A percentile compares a stretch with the other conserved stretches of the same genome.
Evolutionary conservation across 2,113 vertebrate species (phyloP).

Genomic region (Collichthys lucidus): DNA sequence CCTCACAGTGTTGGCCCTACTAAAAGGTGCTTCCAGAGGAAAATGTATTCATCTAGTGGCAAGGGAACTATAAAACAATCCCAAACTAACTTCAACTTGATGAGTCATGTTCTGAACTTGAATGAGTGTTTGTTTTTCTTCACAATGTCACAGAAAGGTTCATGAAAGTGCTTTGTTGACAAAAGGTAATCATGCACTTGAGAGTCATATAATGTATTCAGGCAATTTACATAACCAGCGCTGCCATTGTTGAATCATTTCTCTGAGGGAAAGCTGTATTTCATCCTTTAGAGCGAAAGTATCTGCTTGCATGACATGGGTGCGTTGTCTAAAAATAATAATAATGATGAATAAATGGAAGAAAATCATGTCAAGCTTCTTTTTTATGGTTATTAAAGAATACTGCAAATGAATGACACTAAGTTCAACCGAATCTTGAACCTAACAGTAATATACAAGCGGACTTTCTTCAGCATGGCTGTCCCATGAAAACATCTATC

Average conservation of each 20-base stretch:
- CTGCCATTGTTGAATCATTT: conserved; percentile 8
- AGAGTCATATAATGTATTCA: not conserved
- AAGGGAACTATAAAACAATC: conserved; percentile 4
- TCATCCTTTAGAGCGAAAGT: not conserved
- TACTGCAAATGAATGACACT: not conserved
- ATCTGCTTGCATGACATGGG: not conserved
- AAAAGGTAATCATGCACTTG: not conserved
- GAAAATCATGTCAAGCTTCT: too few relatives aligned
- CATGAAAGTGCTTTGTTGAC: conserved; percentile 32
- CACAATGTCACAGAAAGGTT: conserved; percentile 8
- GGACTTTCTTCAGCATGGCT: not conserved
- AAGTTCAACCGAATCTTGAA: not conserved
- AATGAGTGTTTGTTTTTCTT: not conserved
- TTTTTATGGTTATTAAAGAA: not conserved
- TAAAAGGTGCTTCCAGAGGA: conserved; percentile 16
- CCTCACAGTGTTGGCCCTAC: not conserved
- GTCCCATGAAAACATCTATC: not conserved
- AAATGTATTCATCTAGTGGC: not conserved
- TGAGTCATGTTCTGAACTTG: conserved; percentile 30
- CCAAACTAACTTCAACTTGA: not conserved
- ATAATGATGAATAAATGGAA: not conserved
- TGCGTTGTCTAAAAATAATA: not conserved
- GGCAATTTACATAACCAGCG: not conserved
- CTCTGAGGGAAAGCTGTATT: not conserved
- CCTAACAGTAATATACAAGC: not conserved